These are phyloP conservation scores for Oreonectes daqikongensis DNA, from an alignment of 2,797 vertebrate genomes.

Conservation along the genomic window DNA sequence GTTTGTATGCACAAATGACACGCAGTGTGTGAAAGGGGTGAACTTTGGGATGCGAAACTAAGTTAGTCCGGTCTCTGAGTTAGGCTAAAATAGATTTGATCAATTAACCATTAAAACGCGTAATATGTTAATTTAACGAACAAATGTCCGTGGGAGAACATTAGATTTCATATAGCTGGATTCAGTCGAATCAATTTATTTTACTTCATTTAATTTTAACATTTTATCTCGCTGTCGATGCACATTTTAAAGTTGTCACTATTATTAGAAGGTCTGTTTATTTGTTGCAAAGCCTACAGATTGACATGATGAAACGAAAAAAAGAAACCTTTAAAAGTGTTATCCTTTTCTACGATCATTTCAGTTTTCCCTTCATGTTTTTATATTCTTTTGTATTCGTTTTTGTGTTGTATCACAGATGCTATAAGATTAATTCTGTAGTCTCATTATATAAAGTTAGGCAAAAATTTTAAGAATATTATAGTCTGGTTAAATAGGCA, in stretches of 20 bases:
- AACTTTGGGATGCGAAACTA: slow-evolving; percentile 27
- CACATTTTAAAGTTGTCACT: neutral
- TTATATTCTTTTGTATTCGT: neutral
- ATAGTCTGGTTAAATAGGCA: neutral
- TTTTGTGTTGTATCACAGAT: neutral
- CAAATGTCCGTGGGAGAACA: neutral
- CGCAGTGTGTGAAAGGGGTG: slow-evolving; percentile 26
- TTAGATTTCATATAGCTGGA: too few relatives aligned
- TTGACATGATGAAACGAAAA: neutral
- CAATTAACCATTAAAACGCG: slow-evolving; percentile 24
- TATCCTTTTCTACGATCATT: neutral
- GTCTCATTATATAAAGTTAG: neutral
- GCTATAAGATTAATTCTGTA: neutral
- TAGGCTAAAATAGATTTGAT: slow-evolving; percentile 26
- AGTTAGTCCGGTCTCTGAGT: neutral
- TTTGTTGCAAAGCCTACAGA: neutral
- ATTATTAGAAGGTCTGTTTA: neutral
- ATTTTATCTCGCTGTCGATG: neutral
- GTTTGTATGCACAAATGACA: slow-evolving; percentile 35
- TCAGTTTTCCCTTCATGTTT: neutral
- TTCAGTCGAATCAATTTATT: too few relatives aligned
- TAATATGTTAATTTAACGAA: slow-evolving; percentile 5
- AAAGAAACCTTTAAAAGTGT: neutral
- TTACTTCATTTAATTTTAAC: neutral
- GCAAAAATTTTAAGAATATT: neutral